Conservation (phyloP, 1,140 invertebrate species). For the Drosophila varians region DNA sequence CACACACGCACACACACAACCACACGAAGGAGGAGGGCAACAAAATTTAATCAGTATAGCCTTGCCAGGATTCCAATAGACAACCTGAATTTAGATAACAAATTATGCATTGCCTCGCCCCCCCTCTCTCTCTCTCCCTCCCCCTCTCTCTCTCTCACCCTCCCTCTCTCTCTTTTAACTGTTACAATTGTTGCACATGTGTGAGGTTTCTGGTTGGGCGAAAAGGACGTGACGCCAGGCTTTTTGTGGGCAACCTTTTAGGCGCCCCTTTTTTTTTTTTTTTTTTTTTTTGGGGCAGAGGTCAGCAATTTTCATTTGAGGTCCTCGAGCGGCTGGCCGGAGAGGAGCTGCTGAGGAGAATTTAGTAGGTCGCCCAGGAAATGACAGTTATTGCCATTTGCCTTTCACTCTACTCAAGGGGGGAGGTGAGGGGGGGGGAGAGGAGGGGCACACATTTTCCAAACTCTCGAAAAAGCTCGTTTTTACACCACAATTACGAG, state of each 20-base stretch:
- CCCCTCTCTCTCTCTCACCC: background rate
- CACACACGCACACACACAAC: too few species aligned
- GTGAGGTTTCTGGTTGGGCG: conserved; percentile 1
- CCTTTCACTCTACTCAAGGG: conserved; percentile 15
- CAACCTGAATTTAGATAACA: conserved; percentile 81
- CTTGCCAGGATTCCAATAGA: conserved; percentile 60
- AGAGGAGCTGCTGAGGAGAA: too few species aligned
- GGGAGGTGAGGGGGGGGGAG: too few species aligned
- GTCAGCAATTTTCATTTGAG: conserved; percentile 76
- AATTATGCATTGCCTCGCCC: conserved; percentile 61
- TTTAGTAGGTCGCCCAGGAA: conserved; percentile 74
- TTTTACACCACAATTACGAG: conserved; percentile 78
- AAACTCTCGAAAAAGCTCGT: conserved; percentile 26
- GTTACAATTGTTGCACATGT: conserved; percentile 67
- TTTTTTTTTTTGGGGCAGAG: conserved; percentile 44
- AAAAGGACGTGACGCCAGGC: conserved; percentile 36
- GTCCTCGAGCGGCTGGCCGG: too few species aligned
- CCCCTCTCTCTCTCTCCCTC: too few species aligned
- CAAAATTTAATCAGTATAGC: conserved; percentile 74
- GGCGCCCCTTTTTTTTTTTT: conserved; percentile 6
- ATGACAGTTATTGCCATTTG: conserved; percentile 77
- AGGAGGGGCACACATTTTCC: background rate
- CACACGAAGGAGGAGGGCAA: conserved; percentile 13
- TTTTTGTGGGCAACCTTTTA: conserved; percentile 55
- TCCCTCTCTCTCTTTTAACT: background rate